Evolutionary conservation across 1,140 invertebrate species (phyloP), one percentile per base, ranked within the genome.

Genomic region (Diuraphis noxia): DNA sequence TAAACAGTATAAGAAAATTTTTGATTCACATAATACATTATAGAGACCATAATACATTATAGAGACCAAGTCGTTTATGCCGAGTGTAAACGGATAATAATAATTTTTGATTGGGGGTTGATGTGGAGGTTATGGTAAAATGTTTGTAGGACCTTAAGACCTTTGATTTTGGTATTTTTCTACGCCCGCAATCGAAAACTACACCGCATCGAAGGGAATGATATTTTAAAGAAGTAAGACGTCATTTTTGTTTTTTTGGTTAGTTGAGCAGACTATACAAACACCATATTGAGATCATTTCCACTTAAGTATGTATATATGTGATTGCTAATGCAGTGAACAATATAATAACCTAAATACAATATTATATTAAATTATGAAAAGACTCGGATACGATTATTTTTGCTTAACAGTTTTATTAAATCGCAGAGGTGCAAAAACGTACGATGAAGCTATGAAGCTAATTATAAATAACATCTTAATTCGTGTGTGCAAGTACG

Each of bases 271-370:
- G 30, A 34, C 41, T 43, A 34, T 21, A n/a, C 7, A 43, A 85
- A 85, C 40, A n/a, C 13, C 56, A n/a, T 72, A 85, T 46, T 85
- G 82, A 85, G 82, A 85, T 85, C 82, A 85, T 85, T 85, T 46
- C 41, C 41, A 34, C n/a, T 41, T 10, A 13, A 82, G 36, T 82
- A 82, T 38, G 38, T 72, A n/a, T 30, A 56, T n/a, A n/a, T 72
- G 56, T 72, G 56, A n/a, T 72, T 72, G 30, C 30, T n/a, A 13
- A 72, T 17, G 56, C 56, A 72, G 30, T 72, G 30, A 72, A 72
- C 56, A n/a, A 72, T n/a, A n/a, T 5, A 72, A 17, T 72, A 72
- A 72, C 13, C 30, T 72, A 72, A 21, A 49, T 30, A n/a, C 56
- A 72, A 30, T 1, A 49, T 23, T 49, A n/a, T 52, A 23, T 63